Evolutionary conservation across 2,888 invertebrate genomes (phyloP).

Genomic region (Acanthopleura granulata): DNA sequence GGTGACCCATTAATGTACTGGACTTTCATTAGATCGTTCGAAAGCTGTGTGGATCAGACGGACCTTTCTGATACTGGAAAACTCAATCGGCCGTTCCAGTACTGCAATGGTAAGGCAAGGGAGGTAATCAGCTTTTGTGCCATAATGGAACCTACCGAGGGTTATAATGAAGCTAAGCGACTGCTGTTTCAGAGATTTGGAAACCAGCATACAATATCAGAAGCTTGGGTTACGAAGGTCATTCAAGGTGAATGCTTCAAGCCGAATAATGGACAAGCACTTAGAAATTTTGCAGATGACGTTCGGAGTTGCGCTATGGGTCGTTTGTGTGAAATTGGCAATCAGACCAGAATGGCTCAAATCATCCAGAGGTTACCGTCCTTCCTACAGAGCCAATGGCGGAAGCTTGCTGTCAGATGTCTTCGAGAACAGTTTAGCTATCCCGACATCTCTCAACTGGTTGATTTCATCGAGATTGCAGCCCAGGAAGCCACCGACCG

Average conservation of each 20-base stretch:
- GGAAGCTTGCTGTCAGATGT: background rate
- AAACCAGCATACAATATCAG: background rate
- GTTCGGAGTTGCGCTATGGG: background rate
- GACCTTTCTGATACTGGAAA: background rate
- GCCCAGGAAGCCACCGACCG: background rate
- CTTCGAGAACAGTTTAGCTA: background rate
- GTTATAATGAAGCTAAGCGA: background rate
- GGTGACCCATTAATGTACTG: background rate
- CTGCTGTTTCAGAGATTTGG: background rate
- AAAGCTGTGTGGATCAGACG: background rate
- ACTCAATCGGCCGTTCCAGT: background rate
- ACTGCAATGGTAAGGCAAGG: background rate
- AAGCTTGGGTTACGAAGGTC: background rate
- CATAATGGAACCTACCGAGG: background rate
- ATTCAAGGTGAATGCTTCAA: background rate
- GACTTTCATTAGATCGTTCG: background rate
- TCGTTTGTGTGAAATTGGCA: background rate
- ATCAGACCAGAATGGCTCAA: background rate
- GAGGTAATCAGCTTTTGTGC: background rate
- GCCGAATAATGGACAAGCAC: background rate
- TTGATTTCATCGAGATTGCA: background rate
- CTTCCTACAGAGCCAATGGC: background rate
- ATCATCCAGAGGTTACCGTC: background rate
- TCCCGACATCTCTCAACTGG: background rate
- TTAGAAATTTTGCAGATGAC: background rate